Percentiles rank a stretch among this genome's conserved stretches.
These are phyloP conservation scores for Tanypteryx hageni DNA, from an alignment of 2,888 invertebrate species.

Conservation along the genomic window DNA sequence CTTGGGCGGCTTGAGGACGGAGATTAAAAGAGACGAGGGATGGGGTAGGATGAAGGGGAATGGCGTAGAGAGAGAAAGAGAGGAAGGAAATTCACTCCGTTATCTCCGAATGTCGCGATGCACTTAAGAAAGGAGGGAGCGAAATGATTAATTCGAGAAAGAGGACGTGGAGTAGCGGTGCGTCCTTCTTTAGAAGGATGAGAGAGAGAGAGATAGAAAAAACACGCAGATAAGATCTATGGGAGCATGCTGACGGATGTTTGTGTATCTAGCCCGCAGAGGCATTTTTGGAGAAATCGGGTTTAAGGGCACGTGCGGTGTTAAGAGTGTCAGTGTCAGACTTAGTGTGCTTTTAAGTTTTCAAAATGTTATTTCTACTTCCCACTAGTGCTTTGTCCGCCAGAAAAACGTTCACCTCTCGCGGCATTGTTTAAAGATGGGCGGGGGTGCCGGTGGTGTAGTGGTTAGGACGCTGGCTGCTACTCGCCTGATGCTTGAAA, in stretches of 20 bases:
- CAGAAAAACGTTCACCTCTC: no score
- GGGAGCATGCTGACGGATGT: not conserved
- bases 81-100: not conserved
- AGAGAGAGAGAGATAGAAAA: not conserved
- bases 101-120: not conserved
- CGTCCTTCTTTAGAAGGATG: not conserved
- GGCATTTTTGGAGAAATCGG: not conserved
- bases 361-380: no score
- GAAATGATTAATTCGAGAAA: constrained; percentile 5
- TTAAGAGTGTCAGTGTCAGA: no score
- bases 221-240: not conserved
- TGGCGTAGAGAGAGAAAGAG: not conserved
- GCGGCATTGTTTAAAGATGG: no score
- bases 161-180: not conserved
- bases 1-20: no score
- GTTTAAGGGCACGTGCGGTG: no score
- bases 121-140: not conserved
- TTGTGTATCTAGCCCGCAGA: not conserved
- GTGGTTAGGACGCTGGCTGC: no score
- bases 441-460: no score
- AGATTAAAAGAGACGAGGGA: no score
- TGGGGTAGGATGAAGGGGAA: not conserved
- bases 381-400: no score
- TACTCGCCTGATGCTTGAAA: no score
- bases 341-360: no score